Conservation (phyloP, 2,888 invertebrate genomes). For the Drosophila subsilvestris region DNA sequence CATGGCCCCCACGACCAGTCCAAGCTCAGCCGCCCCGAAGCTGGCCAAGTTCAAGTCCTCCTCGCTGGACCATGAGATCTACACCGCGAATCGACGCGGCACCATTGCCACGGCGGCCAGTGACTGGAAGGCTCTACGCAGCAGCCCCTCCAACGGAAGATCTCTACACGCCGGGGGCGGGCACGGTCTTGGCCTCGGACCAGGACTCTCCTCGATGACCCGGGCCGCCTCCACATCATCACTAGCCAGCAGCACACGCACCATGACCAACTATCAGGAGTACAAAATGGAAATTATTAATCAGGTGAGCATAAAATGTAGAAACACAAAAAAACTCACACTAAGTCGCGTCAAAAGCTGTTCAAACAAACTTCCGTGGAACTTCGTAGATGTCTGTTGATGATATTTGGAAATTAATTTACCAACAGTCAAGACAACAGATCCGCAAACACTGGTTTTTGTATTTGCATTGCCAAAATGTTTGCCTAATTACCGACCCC, state of each 20-base stretch:
- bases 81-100: conserved; percentile 71
- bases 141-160: conserved; percentile 51
- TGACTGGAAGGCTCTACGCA: conserved; percentile 68
- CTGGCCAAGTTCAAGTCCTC: conserved; percentile 76
- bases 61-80: conserved; percentile 80
- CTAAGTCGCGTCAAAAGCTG: conserved; percentile 60
- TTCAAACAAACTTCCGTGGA: conserved; percentile 62
- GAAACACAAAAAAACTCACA: neutral
- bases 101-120: conserved; percentile 72
- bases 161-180: conserved; percentile 39
- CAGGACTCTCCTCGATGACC: conserved; percentile 57
- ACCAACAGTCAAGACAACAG: conserved; percentile 10
- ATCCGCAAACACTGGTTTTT: conserved; percentile 16
- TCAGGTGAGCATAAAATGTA: conserved; percentile 72
- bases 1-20: conserved; percentile 54
- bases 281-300: conserved; percentile 83
- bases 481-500: conserved; percentile 16
- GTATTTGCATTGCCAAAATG: conserved; percentile 19
- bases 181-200: neutral
- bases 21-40: conserved; percentile 34
- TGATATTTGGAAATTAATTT: conserved; percentile 33
- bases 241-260: conserved; percentile 77
- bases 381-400: conserved; percentile 32
- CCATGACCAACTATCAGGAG: conserved; percentile 81
- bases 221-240: conserved; percentile 80